Evolutionary conservation across 2,797 vertebrate species (phyloP), one percentile per base, ranked within the genome.

Genomic region (Pipistrellus nathusii): DNA sequence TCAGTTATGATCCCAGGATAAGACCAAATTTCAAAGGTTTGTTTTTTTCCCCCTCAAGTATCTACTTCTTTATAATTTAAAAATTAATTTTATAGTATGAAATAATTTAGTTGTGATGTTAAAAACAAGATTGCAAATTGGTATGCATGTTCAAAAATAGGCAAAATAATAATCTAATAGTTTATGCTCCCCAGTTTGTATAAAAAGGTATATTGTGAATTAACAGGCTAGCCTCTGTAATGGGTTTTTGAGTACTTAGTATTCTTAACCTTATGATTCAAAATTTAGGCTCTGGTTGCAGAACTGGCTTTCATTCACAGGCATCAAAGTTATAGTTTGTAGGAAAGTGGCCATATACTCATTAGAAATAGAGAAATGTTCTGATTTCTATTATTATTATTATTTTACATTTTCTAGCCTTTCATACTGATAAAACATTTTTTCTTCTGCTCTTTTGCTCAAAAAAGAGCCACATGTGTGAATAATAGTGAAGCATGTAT

Each of bases 21-120:
- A 98, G 99, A 93, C 99, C 99, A 92, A 99, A 99, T 98, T 99
- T 99, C 98, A 99, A 99, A 99, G 99, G 99, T 99, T 97, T 97
- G 99, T 97, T 77, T 0, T 0, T 46, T 81, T 1, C 0, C 44
- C 18, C 2, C 10, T 0, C 38, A 53, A 88, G 88, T 55, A 27
- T 75, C 30, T 53, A 93, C 30, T 0, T 3, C 55, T 11, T 84
- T 93, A 81, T 0, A 35, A 53, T 76, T 93, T 85, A 85, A 94
- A 96, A 90, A 1, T 69, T 71, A 27, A 1, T 13, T 89, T 30
- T 90, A 35, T 32, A 20, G 1, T 59, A 18, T 81, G 46, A 82
- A 46, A 44, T 82, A 2, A 57, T 73, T 89, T 51, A 41, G 32
- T 72, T 62, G 0, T 83, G 51, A 30, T 66, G 46, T 48, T 77